Base-by-base conservation (phyloP, 2,888 invertebrate genomes). In the Caenorhabditis afra region DNA sequence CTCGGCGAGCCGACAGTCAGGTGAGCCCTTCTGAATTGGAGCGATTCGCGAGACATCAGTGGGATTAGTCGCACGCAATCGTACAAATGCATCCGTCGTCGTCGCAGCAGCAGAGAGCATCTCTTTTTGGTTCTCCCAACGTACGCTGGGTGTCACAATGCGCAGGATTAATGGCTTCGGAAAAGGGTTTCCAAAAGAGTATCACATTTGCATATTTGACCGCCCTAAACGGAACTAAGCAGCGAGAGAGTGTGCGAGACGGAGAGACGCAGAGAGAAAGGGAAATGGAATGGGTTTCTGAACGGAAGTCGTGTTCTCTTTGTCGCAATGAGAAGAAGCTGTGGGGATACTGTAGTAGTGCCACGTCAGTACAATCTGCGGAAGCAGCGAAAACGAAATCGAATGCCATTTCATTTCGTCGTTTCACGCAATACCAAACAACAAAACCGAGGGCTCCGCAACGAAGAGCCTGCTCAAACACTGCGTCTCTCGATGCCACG, bases 291-390 rank as follows among this genome's bases (percentile, higher is more conserved):
- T 64, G 64, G 70, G 67, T 77, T 70, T 58, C 66, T 59, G 71
- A 71, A 71, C 71, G 71, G 71, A 71, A 71, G 71, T 71, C n/a
- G n/a, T n/a, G n/a, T n/a, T n/a, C n/a, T n/a, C n/a, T n/a, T 71
- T 50, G 37, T 37, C 16, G 57, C 35, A 53, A 49, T 11, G 12
- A 65, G 50, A 44, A 65, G 53, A 53, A 50, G 53, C 53, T 61
- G 53, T 18, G 29, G 29, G 29, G 29, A 29, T 29, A 29, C 29
- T 29, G 29, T 29, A 29, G 29, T 29, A 29, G 29, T 29, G 29
- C 29, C 29, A 29, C 57, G 41, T 12, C 20, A 22, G 41, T 57
- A 47, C 29, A 29, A 29, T 29, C 29, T 49, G 49, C 37, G 44
- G 23, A 53, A 20, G 44, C 37, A 29, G 35, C 12, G 44, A 59